These are phyloP conservation scores for Psephotus haematonotus DNA, from an alignment of 2,113 vertebrate species.

Conservation along the genomic window DNA sequence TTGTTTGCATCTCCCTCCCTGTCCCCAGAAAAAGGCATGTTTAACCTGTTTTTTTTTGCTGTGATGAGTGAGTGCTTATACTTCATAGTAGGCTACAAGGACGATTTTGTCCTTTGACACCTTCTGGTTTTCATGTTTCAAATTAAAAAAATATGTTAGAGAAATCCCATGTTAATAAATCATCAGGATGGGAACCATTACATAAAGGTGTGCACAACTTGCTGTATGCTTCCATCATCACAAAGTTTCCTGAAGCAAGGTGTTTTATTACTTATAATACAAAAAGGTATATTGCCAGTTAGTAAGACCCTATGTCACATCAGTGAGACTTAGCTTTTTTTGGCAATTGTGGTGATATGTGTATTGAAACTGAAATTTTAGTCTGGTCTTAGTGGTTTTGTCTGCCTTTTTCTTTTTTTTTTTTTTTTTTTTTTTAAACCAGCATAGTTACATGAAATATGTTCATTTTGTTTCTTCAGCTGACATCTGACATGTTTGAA, in stretches of 20 bases:
- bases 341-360: background rate
- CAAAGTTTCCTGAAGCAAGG: background rate
- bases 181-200: background rate
- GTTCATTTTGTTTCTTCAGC: slow-evolving; percentile 69
- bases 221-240: background rate
- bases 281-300: background rate
- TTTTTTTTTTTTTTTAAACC: background rate
- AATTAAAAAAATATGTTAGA: background rate
- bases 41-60: background rate
- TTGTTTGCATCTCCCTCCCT: background rate
- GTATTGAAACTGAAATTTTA: background rate
- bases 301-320: background rate
- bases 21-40: background rate
- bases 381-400: background rate
- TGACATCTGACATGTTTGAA: slow-evolving; percentile 92
- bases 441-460: background rate
- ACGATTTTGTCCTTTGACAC: background rate
- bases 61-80: background rate
- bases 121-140: background rate
- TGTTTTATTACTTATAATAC: background rate
- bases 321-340: background rate
- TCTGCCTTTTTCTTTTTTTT: background rate
- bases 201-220: background rate
- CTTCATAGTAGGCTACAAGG: background rate
- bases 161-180: background rate